phyloP scores from a whole-genome alignment of 2,888 invertebrate genomes.

The Yponomeuta plumbellus region DNA sequence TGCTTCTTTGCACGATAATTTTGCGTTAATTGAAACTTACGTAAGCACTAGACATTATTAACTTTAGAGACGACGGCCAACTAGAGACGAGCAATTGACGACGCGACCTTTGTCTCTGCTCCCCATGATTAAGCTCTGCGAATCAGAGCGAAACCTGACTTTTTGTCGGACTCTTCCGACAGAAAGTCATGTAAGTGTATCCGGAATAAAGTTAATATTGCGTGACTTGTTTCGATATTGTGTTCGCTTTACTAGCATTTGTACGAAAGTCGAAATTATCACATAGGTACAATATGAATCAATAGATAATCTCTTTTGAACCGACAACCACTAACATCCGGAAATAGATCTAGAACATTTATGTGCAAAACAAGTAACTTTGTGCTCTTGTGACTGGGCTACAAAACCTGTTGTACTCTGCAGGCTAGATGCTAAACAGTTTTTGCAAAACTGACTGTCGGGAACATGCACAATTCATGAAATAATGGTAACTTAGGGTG shows the following conservation, averaged over 20 bases:
- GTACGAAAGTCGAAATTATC: not conserved
- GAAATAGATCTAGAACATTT: slow-evolving; percentile 18
- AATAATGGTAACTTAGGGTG: not conserved
- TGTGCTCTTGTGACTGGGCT: slow-evolving; percentile 30
- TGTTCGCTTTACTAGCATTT: not conserved
- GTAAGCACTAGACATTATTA: too few relatives aligned
- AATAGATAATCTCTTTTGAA: slow-evolving; percentile 4
- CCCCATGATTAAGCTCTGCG: too few relatives aligned
- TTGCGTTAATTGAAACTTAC: too few relatives aligned
- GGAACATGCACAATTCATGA: not conserved
- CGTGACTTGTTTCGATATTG: not conserved
- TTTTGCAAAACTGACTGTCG: not conserved
- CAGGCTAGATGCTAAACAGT: slow-evolving; percentile 47
- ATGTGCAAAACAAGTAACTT: slow-evolving; percentile 35
- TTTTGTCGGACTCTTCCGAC: too few relatives aligned
- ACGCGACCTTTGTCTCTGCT: too few relatives aligned
- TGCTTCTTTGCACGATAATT: not conserved
- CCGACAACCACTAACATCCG: not conserved
- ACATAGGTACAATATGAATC: not conserved
- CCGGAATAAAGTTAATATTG: too few relatives aligned
- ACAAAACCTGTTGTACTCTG: slow-evolving; percentile 62
- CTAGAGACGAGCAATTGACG: too few relatives aligned
- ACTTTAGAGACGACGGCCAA: too few relatives aligned
- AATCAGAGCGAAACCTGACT: too few relatives aligned
- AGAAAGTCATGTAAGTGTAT: too few relatives aligned